These are phyloP conservation scores for Ceratosolen fusciceps DNA, from an alignment of 1,140 invertebrate species.

Conservation along the genomic window DNA sequence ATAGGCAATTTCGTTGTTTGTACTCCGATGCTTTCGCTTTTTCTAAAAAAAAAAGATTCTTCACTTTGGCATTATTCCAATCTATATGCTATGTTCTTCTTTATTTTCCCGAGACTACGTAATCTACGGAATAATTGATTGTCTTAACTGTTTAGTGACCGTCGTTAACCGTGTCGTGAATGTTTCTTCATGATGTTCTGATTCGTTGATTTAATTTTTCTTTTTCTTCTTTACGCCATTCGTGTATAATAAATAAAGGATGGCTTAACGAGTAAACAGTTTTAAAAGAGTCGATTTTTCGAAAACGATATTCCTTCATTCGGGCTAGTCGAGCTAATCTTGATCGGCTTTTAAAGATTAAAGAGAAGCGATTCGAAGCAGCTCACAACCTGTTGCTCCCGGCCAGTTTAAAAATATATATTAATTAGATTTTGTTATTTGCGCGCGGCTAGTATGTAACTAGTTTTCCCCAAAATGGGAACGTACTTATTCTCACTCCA, in stretches of 20 bases:
- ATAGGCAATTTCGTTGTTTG: not conserved
- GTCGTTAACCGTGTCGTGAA: not conserved
- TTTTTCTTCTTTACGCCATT: too few species aligned
- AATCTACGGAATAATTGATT: constrained; percentile 44
- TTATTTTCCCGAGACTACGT: not conserved
- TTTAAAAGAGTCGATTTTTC: not conserved
- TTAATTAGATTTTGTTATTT: not conserved
- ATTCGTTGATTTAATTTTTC: not conserved
- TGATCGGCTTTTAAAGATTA: constrained; percentile 14
- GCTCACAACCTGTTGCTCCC: not conserved
- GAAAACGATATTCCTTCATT: not conserved
- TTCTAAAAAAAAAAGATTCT: not conserved
- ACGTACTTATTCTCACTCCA: too few species aligned
- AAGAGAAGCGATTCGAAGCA: constrained; percentile 6
- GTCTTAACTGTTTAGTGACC: constrained; percentile 51
- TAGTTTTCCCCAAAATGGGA: too few species aligned
- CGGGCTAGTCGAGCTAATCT: not conserved
- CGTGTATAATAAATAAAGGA: not conserved
- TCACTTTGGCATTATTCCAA: not conserved
- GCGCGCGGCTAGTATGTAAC: too few species aligned
- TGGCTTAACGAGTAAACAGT: not conserved
- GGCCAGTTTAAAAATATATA: not conserved
- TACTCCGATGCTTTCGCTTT: not conserved
- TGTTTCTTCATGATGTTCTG: too few species aligned
- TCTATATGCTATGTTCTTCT: not conserved